phyloP scores from a whole-genome alignment of 2,113 vertebrate species.

The Neotragus moschatus region DNA sequence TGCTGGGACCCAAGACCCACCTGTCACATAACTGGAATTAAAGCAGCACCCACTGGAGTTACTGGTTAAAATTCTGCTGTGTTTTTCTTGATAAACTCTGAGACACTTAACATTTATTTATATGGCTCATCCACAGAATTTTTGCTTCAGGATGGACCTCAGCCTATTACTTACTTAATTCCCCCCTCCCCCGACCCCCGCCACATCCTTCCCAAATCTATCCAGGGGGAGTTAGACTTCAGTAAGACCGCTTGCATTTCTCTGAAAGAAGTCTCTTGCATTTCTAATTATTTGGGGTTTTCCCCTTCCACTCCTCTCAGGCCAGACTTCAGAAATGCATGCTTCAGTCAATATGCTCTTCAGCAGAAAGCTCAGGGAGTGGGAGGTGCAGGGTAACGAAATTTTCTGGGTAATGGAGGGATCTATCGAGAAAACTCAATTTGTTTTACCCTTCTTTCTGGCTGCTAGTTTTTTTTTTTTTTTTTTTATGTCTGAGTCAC shows the following conservation, averaged over 20 bases:
- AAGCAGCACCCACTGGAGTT: neutral
- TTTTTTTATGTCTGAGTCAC: neutral
- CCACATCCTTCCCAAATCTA: neutral
- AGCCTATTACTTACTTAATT: neutral
- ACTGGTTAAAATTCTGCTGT: slow-evolving; percentile 46
- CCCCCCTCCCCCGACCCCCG: neutral
- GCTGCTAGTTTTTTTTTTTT: neutral
- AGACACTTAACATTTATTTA: neutral
- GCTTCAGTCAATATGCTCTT: neutral
- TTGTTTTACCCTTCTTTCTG: slow-evolving; percentile 21
- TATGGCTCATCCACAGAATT: neutral
- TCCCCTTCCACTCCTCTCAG: neutral
- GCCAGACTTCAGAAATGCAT: neutral
- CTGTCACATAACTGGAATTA: neutral
- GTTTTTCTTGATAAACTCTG: slow-evolving; percentile 2
- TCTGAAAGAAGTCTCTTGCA: neutral
- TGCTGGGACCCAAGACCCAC: slow-evolving; percentile 51
- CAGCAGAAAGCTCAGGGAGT: neutral
- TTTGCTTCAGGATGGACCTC: slow-evolving; percentile 29
- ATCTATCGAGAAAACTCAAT: slow-evolving; percentile 29
- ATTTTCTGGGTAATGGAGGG: neutral
- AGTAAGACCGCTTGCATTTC: neutral
- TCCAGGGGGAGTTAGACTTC: neutral
- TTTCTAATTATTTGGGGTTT: neutral
- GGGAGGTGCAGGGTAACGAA: neutral